A percentile compares a stretch with the other conserved stretches of the same genome.
phyloP scores from a whole-genome alignment of 2,888 invertebrate genomes.

The Odontocolon sp. region DNA sequence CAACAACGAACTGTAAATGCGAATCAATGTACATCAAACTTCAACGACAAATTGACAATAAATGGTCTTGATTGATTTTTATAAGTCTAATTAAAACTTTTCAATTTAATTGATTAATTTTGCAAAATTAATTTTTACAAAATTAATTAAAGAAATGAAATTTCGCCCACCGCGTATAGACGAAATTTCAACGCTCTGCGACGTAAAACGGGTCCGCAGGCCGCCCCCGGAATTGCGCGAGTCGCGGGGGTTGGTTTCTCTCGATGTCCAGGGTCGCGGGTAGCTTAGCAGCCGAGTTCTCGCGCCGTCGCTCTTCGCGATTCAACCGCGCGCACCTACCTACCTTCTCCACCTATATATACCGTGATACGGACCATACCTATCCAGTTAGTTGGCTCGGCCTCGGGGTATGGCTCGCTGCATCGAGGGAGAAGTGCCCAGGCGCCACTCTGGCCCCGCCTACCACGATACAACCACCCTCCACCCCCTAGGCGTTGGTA shows the following conservation, averaged over 20 bases:
- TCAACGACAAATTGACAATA: too few species aligned
- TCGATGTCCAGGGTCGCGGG: constrained; percentile 48
- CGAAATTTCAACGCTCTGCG: background rate
- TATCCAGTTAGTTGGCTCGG: constrained; percentile 73
- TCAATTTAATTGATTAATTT: too few species aligned
- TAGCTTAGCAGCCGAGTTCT: constrained; percentile 60
- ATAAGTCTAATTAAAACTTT: too few species aligned
- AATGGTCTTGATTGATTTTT: too few species aligned
- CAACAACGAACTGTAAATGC: too few species aligned
- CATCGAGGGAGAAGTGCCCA: too few species aligned
- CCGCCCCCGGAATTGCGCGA: constrained; percentile 12
- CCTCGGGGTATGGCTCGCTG: constrained; percentile 64
- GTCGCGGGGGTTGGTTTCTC: constrained; percentile 43
- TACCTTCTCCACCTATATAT: constrained; percentile 66
- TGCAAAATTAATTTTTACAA: too few species aligned
- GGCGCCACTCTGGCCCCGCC: constrained; percentile 73
- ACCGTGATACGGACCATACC: constrained; percentile 68
- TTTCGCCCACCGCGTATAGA: too few species aligned
- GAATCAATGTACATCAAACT: too few species aligned
- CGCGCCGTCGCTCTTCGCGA: constrained; percentile 68
- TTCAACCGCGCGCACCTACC: constrained; percentile 40
- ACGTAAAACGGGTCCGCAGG: too few species aligned
- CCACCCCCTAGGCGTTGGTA: constrained; percentile 58
- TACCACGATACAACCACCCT: constrained; percentile 72
- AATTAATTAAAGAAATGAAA: too few species aligned